Evolutionary conservation across 2,113 vertebrate genomes (phyloP).

Genomic region (Python bivittatus): DNA sequence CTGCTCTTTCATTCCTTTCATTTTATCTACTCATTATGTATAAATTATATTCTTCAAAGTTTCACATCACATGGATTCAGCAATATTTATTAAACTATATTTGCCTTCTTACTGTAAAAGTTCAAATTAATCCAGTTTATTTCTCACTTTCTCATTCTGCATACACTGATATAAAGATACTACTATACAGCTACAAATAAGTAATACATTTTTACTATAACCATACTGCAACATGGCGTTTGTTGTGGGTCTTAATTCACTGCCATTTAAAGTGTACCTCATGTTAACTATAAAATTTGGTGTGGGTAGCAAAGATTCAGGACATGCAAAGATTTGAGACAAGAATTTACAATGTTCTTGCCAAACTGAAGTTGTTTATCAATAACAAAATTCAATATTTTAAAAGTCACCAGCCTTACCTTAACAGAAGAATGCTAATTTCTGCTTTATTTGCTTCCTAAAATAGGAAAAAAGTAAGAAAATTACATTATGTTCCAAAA

Average conservation of each 20-base stretch:
- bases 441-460: slow-evolving; percentile 74
- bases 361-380: neutral
- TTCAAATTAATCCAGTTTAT: neutral
- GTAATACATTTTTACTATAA: neutral
- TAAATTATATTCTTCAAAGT: neutral
- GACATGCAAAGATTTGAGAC: neutral
- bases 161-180: neutral
- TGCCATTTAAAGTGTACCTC: neutral
- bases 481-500: neutral
- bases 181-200: neutral
- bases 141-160: neutral
- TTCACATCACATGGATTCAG: too few species aligned
- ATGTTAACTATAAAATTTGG: neutral
- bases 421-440: slow-evolving; percentile 74
- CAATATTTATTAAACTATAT: neutral
- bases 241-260: neutral
- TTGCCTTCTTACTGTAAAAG: neutral
- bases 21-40: neutral
- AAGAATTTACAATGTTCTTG: neutral
- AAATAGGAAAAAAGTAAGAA: slow-evolving; percentile 47
- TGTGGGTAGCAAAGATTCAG: too few species aligned
- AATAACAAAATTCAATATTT: accelerated
- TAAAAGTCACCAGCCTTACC: slow-evolving; percentile 67
- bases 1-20: neutral
- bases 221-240: neutral